Percentiles rank a stretch among this genome's conserved stretches.
Evolutionary conservation across 2,797 vertebrate species (phyloP).

Genomic region (Momotus momota): DNA sequence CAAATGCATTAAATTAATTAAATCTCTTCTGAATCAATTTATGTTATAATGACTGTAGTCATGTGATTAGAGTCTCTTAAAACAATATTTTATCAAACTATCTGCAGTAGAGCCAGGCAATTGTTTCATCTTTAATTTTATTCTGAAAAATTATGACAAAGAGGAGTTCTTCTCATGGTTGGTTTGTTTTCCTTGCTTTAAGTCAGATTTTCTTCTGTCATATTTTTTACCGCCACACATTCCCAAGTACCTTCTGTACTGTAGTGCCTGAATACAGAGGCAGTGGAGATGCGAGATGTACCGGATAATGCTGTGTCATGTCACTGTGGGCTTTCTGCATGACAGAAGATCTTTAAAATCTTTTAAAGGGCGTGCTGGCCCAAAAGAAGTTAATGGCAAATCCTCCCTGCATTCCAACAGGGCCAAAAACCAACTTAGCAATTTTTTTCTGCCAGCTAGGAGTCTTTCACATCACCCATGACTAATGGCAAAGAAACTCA

Average conservation of each 20-base stretch:
- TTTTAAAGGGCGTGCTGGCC: background rate
- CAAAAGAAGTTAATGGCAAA: background rate
- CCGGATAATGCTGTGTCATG: background rate
- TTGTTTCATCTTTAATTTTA: slow-evolving; percentile 13
- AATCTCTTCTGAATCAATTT: slow-evolving; percentile 53
- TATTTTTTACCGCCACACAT: background rate
- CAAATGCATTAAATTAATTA: slow-evolving; percentile 66
- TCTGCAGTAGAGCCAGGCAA: background rate
- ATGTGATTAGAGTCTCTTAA: slow-evolving; percentile 33
- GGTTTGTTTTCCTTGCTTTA: background rate
- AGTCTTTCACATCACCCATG: background rate
- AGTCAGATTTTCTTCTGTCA: background rate
- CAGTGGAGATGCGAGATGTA: background rate
- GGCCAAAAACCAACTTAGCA: background rate
- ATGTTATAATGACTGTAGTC: slow-evolving; percentile 29
- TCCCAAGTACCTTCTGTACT: background rate
- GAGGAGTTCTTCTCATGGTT: background rate
- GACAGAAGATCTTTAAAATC: background rate
- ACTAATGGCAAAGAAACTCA: background rate
- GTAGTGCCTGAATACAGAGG: background rate
- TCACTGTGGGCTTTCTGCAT: background rate
- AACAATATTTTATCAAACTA: slow-evolving; percentile 48
- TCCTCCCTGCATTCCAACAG: background rate
- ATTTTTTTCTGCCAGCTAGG: background rate
- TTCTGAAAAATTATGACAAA: background rate